phyloP scores from a whole-genome alignment of 2,888 invertebrate genomes.

The Leptarthrus brevirostris region DNA sequence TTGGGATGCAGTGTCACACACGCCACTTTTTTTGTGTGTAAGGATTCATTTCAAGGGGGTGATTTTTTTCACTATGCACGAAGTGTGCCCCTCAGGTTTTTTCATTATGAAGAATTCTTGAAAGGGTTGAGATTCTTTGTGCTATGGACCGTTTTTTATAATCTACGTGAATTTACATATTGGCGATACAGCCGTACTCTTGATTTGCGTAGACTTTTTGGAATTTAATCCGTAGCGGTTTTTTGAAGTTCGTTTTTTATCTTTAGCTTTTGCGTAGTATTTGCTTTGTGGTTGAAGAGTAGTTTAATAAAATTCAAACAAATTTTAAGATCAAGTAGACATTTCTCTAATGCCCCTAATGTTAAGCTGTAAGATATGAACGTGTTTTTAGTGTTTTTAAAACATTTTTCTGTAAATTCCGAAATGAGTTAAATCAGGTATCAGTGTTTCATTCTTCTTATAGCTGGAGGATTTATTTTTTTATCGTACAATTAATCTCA shows the following conservation, averaged over 20 bases:
- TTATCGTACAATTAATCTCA: no score
- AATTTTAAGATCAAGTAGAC: no score
- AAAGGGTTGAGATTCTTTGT: conserved; percentile 41
- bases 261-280: neutral
- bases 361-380: no score
- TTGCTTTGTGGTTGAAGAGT: neutral
- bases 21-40: conserved; percentile 36
- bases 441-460: no score
- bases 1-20: conserved; percentile 44
- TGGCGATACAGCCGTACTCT: conserved; percentile 21
- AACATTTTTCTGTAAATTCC: no score
- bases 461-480: no score
- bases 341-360: no score
- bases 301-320: no score
- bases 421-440: no score
- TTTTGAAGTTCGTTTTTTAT: neutral
- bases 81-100: conserved; percentile 44
- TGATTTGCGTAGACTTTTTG: conserved; percentile 43
- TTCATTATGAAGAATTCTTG: neutral
- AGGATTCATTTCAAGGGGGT: conserved; percentile 43
- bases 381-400: no score
- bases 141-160: conserved; percentile 16
- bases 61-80: conserved; percentile 27
- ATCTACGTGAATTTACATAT: conserved; percentile 24
- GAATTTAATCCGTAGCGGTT: conserved; percentile 23